Evolutionary conservation across 2,888 invertebrate genomes (phyloP).

Genomic region (Drosophila meridiana): DNA sequence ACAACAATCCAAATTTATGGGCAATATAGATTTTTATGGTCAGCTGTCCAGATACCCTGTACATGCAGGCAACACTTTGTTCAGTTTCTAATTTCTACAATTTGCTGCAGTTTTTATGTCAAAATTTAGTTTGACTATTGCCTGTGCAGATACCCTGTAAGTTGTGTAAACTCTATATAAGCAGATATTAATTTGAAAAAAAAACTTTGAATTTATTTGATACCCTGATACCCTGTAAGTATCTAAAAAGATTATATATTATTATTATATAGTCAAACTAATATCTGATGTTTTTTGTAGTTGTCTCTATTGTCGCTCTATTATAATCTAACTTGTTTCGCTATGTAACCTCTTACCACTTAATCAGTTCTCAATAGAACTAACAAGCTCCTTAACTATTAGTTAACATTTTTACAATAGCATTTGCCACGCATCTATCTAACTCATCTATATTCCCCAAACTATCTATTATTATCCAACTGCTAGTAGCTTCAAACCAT

Average conservation of each 20-base stretch:
- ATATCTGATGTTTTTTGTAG: too few relatives aligned
- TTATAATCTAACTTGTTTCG: too few relatives aligned
- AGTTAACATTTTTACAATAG: neutral
- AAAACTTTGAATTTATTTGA: neutral
- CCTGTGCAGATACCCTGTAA: neutral
- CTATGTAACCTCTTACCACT: neutral
- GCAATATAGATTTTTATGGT: constrained; percentile 3
- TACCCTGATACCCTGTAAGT: too few relatives aligned
- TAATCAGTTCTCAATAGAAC: neutral
- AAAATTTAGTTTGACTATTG: neutral
- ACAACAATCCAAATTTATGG: constrained; percentile 19
- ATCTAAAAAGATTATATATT: too few relatives aligned
- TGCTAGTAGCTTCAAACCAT: neutral
- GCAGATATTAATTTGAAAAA: neutral
- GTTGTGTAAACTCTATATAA: neutral
- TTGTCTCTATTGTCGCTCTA: too few relatives aligned
- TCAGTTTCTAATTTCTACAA: neutral
- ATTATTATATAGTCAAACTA: too few relatives aligned
- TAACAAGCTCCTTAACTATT: neutral
- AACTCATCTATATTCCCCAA: neutral
- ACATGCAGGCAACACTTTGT: neutral
- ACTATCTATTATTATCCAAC: neutral
- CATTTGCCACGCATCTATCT: neutral
- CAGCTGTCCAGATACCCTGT: neutral
- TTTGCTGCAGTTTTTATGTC: neutral